A percentile compares a stretch with the other conserved stretches of the same genome.
These are phyloP conservation scores for Hypanus sabinus DNA, from an alignment of 2,113 vertebrate genomes.

Conservation along the genomic window DNA sequence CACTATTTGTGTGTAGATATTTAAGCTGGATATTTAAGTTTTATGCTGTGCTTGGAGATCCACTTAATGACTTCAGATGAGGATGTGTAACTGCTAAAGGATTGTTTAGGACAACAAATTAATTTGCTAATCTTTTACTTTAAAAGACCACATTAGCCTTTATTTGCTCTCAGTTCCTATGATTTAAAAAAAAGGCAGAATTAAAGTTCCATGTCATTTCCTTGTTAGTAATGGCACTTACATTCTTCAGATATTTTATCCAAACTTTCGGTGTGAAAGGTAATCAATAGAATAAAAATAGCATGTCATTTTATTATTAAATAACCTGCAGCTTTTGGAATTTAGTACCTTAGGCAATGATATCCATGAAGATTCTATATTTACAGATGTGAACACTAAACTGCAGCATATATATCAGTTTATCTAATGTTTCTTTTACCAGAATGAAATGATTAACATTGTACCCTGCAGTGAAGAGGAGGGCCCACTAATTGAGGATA, in stretches of 20 bases:
- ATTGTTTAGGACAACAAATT: not conserved
- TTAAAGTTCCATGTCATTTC: not conserved
- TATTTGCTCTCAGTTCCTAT: not conserved
- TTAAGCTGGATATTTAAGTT: too few relatives aligned
- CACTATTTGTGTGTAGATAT: too few relatives aligned
- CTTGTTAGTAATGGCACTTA: not conserved
- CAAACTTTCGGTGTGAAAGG: not conserved
- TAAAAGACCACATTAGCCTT: not conserved
- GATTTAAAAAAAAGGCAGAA: not conserved
- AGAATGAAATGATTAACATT: conserved; percentile 17
- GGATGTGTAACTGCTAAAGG: too few relatives aligned
- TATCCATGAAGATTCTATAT: not conserved
- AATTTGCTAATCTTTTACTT: not conserved
- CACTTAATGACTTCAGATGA: too few relatives aligned
- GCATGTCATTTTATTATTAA: too few relatives aligned
- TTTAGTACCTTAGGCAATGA: not conserved
- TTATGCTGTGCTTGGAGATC: too few relatives aligned
- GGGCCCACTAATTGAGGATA: not conserved
- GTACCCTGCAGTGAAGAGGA: not conserved
- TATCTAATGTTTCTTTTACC: not conserved
- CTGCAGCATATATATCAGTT: not conserved
- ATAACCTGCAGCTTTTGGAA: not conserved
- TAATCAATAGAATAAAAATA: not conserved
- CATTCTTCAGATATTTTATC: not conserved
- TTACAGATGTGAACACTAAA: not conserved